Conservation (phyloP, 2,113 vertebrate species). For the Thamnaconus septentrionalis region DNA sequence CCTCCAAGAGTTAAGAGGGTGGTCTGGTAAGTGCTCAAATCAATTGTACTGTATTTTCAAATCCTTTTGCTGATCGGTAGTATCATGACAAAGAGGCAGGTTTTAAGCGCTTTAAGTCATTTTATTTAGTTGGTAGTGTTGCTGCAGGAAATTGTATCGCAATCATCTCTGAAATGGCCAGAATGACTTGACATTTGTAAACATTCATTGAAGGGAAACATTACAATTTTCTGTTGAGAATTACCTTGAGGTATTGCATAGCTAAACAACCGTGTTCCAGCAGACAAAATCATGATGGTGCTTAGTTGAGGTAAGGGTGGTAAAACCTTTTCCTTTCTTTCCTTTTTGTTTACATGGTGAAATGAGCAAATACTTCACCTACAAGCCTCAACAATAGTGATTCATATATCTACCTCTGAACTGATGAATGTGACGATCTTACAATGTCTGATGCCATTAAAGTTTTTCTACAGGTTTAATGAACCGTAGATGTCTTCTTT, state of each 20-base stretch:
- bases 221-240: no score
- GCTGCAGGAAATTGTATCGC: not conserved
- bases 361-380: slow-evolving; percentile 43
- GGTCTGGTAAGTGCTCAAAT: slow-evolving; percentile 69
- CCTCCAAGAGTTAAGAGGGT: slow-evolving; percentile 47
- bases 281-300: slow-evolving; percentile 3
- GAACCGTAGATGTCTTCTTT: slow-evolving; percentile 74
- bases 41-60: slow-evolving; percentile 12
- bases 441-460: slow-evolving; percentile 73
- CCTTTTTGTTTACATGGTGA: slow-evolving; percentile 18
- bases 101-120: slow-evolving; percentile 5
- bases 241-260: no score
- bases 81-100: not conserved
- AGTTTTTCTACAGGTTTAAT: slow-evolving; percentile 74
- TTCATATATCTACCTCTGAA: slow-evolving; percentile 72
- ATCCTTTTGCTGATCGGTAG: no score
- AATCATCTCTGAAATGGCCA: not conserved
- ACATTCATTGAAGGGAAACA: not conserved
- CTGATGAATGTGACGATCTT: slow-evolving; percentile 70
- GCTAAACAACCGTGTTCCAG: no score
- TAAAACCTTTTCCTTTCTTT: not conserved
- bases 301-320: slow-evolving; percentile 33
- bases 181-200: not conserved
- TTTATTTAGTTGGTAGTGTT: slow-evolving; percentile 3
- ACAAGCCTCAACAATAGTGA: slow-evolving; percentile 14